Conservation (phyloP, 2,113 vertebrate species). For the Speoplatyrhinus poulsoni region DNA sequence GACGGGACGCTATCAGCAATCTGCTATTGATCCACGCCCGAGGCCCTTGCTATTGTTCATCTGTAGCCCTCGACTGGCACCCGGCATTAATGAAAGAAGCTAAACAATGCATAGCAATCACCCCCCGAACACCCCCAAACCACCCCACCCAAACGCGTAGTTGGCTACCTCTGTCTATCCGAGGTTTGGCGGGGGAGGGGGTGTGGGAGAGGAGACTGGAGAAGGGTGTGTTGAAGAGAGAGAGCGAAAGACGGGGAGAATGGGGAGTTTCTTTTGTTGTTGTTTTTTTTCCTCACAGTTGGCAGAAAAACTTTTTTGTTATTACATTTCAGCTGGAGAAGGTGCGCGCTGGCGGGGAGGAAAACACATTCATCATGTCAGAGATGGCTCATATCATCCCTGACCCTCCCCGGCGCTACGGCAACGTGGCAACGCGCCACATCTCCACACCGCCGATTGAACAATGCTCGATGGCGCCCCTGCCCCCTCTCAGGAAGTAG, state of each 20-base stretch:
- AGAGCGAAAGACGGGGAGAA: slow-evolving; percentile 9
- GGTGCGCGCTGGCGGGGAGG: slow-evolving; percentile 64
- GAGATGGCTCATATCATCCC: slow-evolving; percentile 64
- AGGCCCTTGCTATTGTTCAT: slow-evolving; percentile 95
- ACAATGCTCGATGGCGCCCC: slow-evolving; percentile 59
- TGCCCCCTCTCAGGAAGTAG: slow-evolving; percentile 51
- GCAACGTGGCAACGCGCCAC: slow-evolving; percentile 46
- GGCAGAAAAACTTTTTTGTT: slow-evolving; percentile 71
- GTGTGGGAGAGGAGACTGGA: neutral
- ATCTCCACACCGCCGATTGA: slow-evolving; percentile 60
- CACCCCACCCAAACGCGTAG: neutral
- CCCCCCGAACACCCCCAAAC: slow-evolving; percentile 24
- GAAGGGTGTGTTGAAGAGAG: slow-evolving; percentile 32
- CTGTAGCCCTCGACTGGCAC: slow-evolving; percentile 88
- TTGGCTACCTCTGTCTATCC: slow-evolving; percentile 18
- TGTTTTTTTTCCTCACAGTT: slow-evolving; percentile 24
- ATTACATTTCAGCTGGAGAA: slow-evolving; percentile 67
- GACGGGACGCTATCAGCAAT: slow-evolving; percentile 98
- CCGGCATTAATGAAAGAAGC: slow-evolving; percentile 96
- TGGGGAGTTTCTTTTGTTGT: slow-evolving; percentile 28
- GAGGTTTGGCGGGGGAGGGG: too few relatives aligned
- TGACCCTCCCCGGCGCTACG: slow-evolving; percentile 59
- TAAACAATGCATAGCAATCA: slow-evolving; percentile 95
- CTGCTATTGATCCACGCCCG: slow-evolving; percentile 93
- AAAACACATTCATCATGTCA: slow-evolving; percentile 75